These are phyloP conservation scores for Cetonia aurata DNA, from an alignment of 2,888 invertebrate genomes.

Conservation along the genomic window DNA sequence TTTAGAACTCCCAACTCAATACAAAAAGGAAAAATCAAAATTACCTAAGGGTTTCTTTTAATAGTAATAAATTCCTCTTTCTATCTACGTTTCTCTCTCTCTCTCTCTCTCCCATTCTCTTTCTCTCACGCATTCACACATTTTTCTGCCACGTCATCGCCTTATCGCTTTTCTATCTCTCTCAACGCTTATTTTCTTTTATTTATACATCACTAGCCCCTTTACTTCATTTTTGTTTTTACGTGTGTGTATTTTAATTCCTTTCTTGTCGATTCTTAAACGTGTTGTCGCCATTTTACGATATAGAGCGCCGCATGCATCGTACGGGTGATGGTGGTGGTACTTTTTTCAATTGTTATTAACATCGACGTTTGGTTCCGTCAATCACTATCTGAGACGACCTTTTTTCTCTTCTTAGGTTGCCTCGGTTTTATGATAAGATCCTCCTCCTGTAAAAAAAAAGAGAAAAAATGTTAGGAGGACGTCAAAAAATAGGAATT, in stretches of 20 bases:
- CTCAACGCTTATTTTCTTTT: conserved; percentile 21
- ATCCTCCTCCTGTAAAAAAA: conserved; percentile 84
- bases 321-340: conserved; percentile 19
- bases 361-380: conserved; percentile 61
- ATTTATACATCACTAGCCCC: conserved; percentile 56
- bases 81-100: background rate
- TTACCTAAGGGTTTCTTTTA: conserved; percentile 31
- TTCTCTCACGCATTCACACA: background rate
- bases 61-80: conserved; percentile 27
- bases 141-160: conserved; percentile 1
- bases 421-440: conserved; percentile 88
- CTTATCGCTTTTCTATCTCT: background rate
- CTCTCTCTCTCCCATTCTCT: background rate
- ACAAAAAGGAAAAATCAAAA: conserved; percentile 26
- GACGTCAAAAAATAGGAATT: background rate
- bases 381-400: conserved; percentile 94
- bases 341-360: conserved; percentile 41
- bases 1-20: conserved; percentile 9
- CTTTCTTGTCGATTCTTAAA: conserved; percentile 22
- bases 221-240: conserved; percentile 40
- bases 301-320: conserved; percentile 11
- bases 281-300: background rate
- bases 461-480: conserved; percentile 7
- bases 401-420: conserved; percentile 92
- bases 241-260: conserved; percentile 14